Evolutionary conservation across 2,113 vertebrate genomes (phyloP), one percentile per base, ranked within the genome.

Genomic region (Onychostruthus taczanowskii): DNA sequence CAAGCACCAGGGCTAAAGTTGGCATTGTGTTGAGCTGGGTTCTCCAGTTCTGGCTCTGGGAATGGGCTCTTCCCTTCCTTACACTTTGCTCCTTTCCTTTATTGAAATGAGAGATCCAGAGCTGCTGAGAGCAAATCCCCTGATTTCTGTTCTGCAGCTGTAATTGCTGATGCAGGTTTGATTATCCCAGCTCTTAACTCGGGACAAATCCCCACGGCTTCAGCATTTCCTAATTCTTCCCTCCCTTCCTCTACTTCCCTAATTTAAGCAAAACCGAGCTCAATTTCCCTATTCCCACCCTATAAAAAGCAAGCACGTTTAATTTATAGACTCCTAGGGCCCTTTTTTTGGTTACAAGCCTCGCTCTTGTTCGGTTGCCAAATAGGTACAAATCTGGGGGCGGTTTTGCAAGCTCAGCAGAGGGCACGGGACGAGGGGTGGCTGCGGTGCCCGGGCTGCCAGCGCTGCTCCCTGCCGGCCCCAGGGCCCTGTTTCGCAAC

Each of bases 401-500:
- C 1, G 3, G 20, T 96, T 95, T 90, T 90, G 93, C 93, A 97
- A 46, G 46, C 87, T 69, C 94, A 39, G 91, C 93, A 97, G 90
- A 97, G 96, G 96, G 94, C 97, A 94, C 3, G 62, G 93, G 90
- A 85, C 6, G 75, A 95, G 95, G 93, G 94, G 90, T 94, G 62
- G 91, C 76, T 30, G 85, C 2, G 3, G 46, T 44, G 92, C 76
- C 69, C 35, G 17, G 1, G 92, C 91, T 80, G 86, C 27, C 31
- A 76, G 24, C 44, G 44, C 44, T 46, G 95, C 37, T 61, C 91
- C 63, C 23, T 19, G n/a, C 78, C 13, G 68, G 62, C 94, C 95
- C 92, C 74, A 52, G 93, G 90, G 94, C n/a, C 58, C 67, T 69
- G 79, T 97, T 95, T 93, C 95, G 96, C 95, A 98, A 98, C 93